Evolutionary conservation across 2,113 vertebrate genomes (phyloP).

Genomic region (Deroptyus accipitrinus): DNA sequence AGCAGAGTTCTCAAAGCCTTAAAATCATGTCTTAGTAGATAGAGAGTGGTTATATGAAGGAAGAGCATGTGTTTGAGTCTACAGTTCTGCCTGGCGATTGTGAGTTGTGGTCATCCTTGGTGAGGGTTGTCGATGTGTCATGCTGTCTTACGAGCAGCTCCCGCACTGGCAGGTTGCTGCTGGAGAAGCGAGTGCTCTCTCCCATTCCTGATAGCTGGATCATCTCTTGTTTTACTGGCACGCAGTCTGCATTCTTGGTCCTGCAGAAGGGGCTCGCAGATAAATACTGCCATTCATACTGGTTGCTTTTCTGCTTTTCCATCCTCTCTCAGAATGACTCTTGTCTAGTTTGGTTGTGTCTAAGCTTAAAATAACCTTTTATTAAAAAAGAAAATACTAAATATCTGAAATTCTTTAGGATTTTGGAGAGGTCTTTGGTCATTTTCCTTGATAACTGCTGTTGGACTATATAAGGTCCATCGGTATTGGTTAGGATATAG

Average conservation of each 20-base stretch:
- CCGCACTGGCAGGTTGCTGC: neutral
- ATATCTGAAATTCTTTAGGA: neutral
- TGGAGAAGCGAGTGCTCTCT: neutral
- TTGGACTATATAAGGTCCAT: neutral
- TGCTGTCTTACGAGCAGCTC: neutral
- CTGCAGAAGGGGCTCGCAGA: neutral
- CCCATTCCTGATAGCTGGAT: neutral
- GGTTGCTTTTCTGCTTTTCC: neutral
- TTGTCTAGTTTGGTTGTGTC: neutral
- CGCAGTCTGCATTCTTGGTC: constrained; percentile 1
- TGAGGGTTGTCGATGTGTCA: neutral
- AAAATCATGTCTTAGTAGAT: neutral
- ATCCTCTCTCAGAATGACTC: neutral
- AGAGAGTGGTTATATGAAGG: neutral
- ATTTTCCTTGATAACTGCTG: neutral
- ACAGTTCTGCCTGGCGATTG: neutral
- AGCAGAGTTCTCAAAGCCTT: neutral
- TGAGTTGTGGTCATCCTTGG: neutral
- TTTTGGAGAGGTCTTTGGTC: neutral
- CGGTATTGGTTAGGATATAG: neutral
- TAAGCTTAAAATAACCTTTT: constrained; percentile 22
- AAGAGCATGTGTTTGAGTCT: accelerated
- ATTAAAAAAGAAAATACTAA: neutral
- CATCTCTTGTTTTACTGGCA: neutral
- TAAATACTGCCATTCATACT: constrained; percentile 27